Percentiles rank a stretch among this genome's conserved stretches.
phyloP scores from a whole-genome alignment of 2,113 vertebrate genomes.

The Elanoides forficatus region DNA sequence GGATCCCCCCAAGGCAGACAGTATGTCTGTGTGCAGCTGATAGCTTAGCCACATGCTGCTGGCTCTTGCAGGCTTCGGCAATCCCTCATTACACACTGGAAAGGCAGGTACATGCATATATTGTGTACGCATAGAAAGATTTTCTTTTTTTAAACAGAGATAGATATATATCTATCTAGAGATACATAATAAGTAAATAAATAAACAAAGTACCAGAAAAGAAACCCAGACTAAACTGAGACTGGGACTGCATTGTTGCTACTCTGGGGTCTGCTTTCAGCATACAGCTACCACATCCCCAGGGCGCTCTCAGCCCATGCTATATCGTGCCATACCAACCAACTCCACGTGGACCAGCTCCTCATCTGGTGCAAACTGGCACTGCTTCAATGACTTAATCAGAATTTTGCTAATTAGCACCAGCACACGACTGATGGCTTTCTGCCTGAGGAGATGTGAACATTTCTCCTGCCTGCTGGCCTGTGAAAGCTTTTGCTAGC shows the following conservation, averaged over 20 bases:
- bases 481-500: conserved; percentile 40
- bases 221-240: neutral
- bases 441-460: conserved; percentile 7
- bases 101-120: rapidly evolving
- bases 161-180: neutral
- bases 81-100: neutral
- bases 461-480: conserved; percentile 33
- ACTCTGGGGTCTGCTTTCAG: neutral
- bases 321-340: rapidly evolving
- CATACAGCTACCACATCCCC: neutral
- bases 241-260: neutral
- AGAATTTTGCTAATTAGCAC: conserved; percentile 28
- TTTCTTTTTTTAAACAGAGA: neutral
- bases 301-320: neutral
- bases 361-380: conserved; percentile 6
- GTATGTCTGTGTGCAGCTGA: neutral
- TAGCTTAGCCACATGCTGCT: neutral
- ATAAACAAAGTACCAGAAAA: neutral
- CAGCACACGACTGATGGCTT: neutral
- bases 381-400: conserved; percentile 32
- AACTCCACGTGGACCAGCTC: neutral
- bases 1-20: neutral
- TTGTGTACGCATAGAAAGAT: neutral
- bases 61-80: neutral
- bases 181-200: neutral